Percentiles rank a stretch among this genome's conserved stretches.
These are phyloP conservation scores for Rhynchophorus ferrugineus DNA, from an alignment of 1,140 invertebrate genomes.

Conservation along the genomic window DNA sequence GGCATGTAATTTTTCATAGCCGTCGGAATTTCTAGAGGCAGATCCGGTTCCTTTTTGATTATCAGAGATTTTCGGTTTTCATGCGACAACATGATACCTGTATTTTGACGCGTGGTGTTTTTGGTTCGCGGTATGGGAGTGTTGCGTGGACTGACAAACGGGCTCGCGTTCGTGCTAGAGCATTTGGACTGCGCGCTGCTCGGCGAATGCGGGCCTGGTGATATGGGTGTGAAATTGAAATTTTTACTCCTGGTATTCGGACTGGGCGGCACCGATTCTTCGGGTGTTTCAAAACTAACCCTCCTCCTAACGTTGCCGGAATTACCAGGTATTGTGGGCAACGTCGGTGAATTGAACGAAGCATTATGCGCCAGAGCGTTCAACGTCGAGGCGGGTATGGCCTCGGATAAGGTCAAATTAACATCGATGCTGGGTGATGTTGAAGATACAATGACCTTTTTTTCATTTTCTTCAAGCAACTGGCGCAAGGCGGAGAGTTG, in stretches of 20 bases:
- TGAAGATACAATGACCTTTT: conserved; percentile 16
- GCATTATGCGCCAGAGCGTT: conserved; percentile 8
- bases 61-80: conserved; percentile 16
- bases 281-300: conserved; percentile 54
- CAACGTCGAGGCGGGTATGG: neutral
- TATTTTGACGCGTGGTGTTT: conserved; percentile 26
- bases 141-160: conserved; percentile 75
- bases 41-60: conserved; percentile 32
- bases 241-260: conserved; percentile 57
- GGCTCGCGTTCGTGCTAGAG: conserved; percentile 58
- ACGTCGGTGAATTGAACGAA: neutral
- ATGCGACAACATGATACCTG: conserved; percentile 15
- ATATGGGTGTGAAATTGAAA: conserved; percentile 65
- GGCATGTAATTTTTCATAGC: conserved; percentile 40
- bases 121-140: conserved; percentile 58
- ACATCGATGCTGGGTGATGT: conserved; percentile 13
- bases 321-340: conserved; percentile 9
- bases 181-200: conserved; percentile 47
- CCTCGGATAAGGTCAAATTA: conserved; percentile 2
- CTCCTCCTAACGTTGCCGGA: conserved; percentile 41
- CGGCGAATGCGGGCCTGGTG: conserved; percentile 56
- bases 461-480: conserved; percentile 53
- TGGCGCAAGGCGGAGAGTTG: conserved; percentile 65
- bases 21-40: conserved; percentile 28
- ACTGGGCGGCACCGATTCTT: conserved; percentile 46